Conservation (phyloP, 1,140 invertebrate species). For the Schlechtendalia chinensis region DNA sequence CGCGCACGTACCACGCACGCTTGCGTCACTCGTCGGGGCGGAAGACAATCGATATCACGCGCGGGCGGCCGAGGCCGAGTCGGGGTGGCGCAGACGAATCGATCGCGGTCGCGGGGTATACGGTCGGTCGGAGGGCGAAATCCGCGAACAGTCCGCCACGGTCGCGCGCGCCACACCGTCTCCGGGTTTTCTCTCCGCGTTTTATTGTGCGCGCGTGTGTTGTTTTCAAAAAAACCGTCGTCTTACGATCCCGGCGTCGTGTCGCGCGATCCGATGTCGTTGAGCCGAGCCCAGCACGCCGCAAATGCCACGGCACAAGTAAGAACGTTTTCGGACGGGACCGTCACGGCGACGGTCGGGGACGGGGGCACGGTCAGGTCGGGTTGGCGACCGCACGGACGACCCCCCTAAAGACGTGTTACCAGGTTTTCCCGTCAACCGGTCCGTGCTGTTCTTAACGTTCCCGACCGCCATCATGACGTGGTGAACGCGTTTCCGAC, state of each 20-base stretch:
- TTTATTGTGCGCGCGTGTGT: neutral
- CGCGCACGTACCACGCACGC: neutral
- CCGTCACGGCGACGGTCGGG: too few relatives aligned
- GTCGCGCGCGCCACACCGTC: neutral
- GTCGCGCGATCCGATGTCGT: constrained; percentile 4
- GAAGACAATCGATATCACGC: too few relatives aligned
- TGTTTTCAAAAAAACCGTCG: neutral
- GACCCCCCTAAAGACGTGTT: too few relatives aligned
- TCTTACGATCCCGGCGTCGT: neutral
- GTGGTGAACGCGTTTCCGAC: too few relatives aligned
- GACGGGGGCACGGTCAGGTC: too few relatives aligned
- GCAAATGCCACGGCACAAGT: constrained; percentile 38
- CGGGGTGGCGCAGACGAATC: neutral
- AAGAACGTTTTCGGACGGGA: too few relatives aligned
- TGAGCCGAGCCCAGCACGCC: neutral
- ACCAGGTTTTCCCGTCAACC: too few relatives aligned
- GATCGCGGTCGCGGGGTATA: neutral
- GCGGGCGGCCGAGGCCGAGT: neutral
- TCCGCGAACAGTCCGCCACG: too few relatives aligned
- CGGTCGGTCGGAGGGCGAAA: neutral
- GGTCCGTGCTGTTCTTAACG: too few relatives aligned
- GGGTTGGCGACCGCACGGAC: too few relatives aligned
- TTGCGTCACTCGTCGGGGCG: too few relatives aligned
- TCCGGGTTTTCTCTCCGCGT: neutral
- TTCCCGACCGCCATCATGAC: too few relatives aligned